These are phyloP conservation scores for Cololabis saira DNA, from an alignment of 2,113 vertebrate species.

Conservation along the genomic window DNA sequence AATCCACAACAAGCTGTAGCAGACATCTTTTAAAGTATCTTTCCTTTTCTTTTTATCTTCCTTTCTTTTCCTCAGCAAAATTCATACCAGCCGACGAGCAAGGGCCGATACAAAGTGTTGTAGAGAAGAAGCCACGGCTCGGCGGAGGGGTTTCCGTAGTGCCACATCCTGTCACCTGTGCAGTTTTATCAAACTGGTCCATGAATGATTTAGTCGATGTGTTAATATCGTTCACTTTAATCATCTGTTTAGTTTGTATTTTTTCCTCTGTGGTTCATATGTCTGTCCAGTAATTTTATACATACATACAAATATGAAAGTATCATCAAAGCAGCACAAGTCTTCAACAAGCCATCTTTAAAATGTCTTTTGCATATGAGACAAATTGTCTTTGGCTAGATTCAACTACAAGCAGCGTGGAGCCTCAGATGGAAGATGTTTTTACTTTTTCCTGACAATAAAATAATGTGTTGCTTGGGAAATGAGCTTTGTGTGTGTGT, in stretches of 20 bases:
- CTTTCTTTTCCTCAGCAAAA: constrained; percentile 89
- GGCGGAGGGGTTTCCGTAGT: constrained; percentile 2
- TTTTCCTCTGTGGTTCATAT: constrained; percentile 3
- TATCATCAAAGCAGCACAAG: constrained; percentile 9
- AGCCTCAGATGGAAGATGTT: constrained; percentile 27
- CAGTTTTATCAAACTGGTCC: constrained; percentile 22
- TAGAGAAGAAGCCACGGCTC: constrained; percentile 70
- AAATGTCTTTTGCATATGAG: too few species aligned
- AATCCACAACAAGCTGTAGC: background rate
- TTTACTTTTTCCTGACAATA: constrained; percentile 60
- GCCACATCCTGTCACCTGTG: constrained; percentile 4
- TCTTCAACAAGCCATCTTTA: constrained; percentile 9
- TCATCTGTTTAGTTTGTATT: background rate
- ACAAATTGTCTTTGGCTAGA: background rate
- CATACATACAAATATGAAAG: background rate
- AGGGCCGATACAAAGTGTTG: constrained; percentile 98
- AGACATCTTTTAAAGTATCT: background rate
- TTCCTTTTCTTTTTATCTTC: constrained; percentile 18
- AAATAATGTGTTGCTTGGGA: constrained; percentile 37
- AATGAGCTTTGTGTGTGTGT: constrained; percentile 2
- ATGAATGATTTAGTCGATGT: constrained; percentile 60
- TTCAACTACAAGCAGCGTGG: constrained; percentile 25
- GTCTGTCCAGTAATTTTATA: constrained; percentile 16
- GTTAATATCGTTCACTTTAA: constrained; percentile 40
- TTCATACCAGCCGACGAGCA: constrained; percentile 98